Conservation (phyloP, 2,113 vertebrate species). For the Reinhardtius hippoglossoides region DNA sequence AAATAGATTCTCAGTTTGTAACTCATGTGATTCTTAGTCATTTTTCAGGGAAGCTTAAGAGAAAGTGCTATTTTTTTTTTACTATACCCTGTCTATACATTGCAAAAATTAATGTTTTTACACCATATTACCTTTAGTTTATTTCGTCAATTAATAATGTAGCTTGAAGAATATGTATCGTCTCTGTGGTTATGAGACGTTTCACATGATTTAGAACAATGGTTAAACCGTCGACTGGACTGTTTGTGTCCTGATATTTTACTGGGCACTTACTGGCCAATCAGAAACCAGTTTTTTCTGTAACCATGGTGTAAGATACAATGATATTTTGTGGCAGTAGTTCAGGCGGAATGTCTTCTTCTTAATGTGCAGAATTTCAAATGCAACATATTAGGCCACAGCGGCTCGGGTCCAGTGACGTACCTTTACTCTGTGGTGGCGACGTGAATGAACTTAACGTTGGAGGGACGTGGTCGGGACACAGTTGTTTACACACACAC, state of each 20-base stretch:
- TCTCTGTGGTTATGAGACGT: conserved; percentile 11
- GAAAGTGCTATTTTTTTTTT: neutral
- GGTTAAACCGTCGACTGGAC: conserved; percentile 7
- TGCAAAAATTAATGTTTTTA: neutral
- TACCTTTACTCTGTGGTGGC: conserved; percentile 26
- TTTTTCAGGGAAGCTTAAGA: neutral
- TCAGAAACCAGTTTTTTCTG: conserved; percentile 18
- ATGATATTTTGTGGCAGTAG: neutral
- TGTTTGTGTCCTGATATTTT: conserved; percentile 22
- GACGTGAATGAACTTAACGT: conserved; percentile 62
- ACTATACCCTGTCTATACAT: no score
- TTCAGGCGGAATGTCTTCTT: neutral
- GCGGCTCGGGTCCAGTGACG: conserved; percentile 9
- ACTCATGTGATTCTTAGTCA: neutral
- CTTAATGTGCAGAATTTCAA: neutral
- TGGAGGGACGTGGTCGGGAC: conserved; percentile 50
- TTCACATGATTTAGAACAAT: conserved; percentile 1
- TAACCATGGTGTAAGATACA: neutral
- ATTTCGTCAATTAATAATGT: neutral
- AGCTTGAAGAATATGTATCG: neutral
- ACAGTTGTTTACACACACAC: conserved; percentile 61
- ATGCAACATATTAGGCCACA: neutral
- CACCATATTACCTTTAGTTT: neutral
- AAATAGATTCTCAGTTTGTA: neutral
- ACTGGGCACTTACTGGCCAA: conserved; percentile 24